A percentile compares a stretch with the other conserved stretches of the same genome.
These are phyloP conservation scores for Poeciliopsis paucimaculata DNA, from an alignment of 2,797 vertebrate genomes.

Conservation along the genomic window DNA sequence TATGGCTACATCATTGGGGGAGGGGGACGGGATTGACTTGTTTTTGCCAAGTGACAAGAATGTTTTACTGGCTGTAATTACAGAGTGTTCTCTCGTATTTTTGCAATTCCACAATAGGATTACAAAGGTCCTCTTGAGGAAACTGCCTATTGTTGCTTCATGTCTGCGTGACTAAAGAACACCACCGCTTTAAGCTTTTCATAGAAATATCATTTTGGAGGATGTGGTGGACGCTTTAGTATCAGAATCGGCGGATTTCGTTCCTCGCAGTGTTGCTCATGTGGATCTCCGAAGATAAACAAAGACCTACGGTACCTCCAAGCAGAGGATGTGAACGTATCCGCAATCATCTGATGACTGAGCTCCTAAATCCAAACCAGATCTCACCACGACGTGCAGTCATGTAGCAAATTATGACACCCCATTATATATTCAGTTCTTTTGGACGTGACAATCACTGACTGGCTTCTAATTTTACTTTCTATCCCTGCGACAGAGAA, in stretches of 20 bases:
- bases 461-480: neutral
- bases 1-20: conserved; percentile 31
- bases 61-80: conserved; percentile 51
- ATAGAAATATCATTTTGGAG: neutral
- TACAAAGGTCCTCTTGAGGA: conserved; percentile 16
- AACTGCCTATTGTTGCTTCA: conserved; percentile 17
- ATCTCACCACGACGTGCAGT: neutral
- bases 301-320: neutral
- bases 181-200: neutral
- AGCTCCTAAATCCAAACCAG: neutral
- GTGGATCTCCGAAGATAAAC: neutral
- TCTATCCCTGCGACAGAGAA: neutral
- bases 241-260: neutral
- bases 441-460: neutral
- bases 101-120: conserved; percentile 11
- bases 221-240: neutral
- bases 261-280: neutral
- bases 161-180: conserved; percentile 16
- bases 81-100: conserved; percentile 38
- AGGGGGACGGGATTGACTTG: neutral
- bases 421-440: neutral
- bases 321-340: neutral
- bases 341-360: neutral
- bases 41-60: conserved; percentile 43
- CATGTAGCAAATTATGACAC: neutral